Evolutionary conservation across 2,113 vertebrate genomes (phyloP).

Genomic region (Megalops atlanticus): DNA sequence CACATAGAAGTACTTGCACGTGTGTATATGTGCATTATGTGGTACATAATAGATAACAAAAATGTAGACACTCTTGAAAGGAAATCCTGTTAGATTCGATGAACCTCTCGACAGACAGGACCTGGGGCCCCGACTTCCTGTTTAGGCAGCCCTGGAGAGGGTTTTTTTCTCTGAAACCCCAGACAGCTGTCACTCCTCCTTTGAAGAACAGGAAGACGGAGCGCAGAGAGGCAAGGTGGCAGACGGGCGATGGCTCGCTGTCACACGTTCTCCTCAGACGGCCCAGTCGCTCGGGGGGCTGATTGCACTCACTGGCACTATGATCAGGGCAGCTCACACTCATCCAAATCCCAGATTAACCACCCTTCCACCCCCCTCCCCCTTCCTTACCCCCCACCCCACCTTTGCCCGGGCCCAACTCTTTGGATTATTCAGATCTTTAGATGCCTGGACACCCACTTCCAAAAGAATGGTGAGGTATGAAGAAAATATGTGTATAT

Average conservation of each 20-base stretch:
- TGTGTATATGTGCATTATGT: background rate
- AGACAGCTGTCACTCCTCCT: background rate
- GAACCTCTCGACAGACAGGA: too few relatives aligned
- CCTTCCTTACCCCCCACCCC: constrained; percentile 47
- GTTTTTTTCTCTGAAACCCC: background rate
- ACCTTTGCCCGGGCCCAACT: constrained; percentile 41
- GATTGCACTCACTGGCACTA: constrained; percentile 58
- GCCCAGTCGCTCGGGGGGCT: too few relatives aligned
- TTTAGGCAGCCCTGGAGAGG: background rate
- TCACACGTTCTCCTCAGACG: too few relatives aligned
- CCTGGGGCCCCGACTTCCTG: background rate
- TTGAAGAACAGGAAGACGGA: constrained; percentile 18
- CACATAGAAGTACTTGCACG: background rate
- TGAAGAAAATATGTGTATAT: too few relatives aligned
- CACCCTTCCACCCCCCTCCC: constrained; percentile 27
- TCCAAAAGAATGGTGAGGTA: constrained; percentile 79
- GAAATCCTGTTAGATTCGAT: too few relatives aligned
- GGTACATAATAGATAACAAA: background rate
- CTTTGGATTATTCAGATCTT: constrained; percentile 65
- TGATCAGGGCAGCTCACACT: constrained; percentile 63
- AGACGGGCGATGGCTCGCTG: background rate
- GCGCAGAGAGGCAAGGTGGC: constrained; percentile 31
- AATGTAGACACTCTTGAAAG: too few relatives aligned
- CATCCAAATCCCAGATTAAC: constrained; percentile 78
- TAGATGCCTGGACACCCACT: constrained; percentile 52